These are phyloP conservation scores for Maniola jurtina DNA, from an alignment of 1,140 invertebrate genomes.

Conservation along the genomic window DNA sequence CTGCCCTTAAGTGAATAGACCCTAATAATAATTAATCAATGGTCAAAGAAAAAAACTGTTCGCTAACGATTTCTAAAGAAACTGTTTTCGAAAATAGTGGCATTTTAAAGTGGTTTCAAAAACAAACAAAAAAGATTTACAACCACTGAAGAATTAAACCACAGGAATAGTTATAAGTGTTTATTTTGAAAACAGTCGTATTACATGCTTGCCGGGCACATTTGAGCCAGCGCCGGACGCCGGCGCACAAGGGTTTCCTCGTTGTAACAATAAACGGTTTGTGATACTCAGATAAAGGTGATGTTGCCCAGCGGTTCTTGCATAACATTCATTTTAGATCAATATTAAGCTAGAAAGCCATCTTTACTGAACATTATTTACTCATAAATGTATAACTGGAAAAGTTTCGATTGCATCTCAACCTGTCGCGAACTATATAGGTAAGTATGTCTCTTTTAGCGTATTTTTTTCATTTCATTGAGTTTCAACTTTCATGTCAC, in stretches of 20 bases:
- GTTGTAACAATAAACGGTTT: constrained; percentile 27
- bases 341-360: background rate
- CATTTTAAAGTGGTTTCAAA: constrained; percentile 28
- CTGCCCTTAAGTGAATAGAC: no score
- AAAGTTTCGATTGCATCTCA: no score
- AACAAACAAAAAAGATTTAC: constrained; percentile 54
- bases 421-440: no score
- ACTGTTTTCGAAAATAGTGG: constrained; percentile 21
- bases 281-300: constrained; percentile 1
- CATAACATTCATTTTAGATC: background rate
- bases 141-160: constrained; percentile 44
- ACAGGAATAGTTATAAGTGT: constrained; percentile 53
- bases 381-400: no score
- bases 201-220: constrained; percentile 22
- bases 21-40: no score
- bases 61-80: constrained; percentile 11
- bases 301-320: constrained; percentile 10
- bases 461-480: no score
- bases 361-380: no score
- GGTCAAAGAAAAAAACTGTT: background rate
- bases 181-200: constrained; percentile 55
- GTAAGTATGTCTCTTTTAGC: no score
- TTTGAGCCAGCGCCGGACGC: constrained; percentile 10
- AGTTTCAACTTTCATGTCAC: no score
- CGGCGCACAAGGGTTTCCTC: constrained; percentile 5